Conservation (phyloP, 2,113 vertebrate genomes). For the Pollimyrus isidori region DNA sequence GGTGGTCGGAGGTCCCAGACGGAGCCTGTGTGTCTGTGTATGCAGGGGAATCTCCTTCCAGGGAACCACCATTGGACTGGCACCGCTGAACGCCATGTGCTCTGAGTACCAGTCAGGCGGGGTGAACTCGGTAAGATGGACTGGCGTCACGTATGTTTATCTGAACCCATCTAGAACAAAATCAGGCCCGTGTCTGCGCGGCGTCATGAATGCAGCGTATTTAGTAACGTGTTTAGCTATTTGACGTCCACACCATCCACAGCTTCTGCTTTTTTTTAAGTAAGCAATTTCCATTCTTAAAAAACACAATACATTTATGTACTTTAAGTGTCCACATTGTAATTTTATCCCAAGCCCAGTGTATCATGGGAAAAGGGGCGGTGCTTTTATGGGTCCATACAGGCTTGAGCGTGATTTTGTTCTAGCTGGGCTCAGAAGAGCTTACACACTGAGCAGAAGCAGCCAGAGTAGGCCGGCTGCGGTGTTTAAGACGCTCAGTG, state of each 20-base stretch:
- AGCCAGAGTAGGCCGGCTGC: background rate
- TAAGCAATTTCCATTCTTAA: background rate
- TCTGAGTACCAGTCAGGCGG: conserved; percentile 92
- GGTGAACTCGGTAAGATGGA: conserved; percentile 84
- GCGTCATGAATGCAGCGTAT: background rate
- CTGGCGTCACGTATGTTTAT: background rate
- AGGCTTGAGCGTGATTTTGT: background rate
- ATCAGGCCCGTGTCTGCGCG: background rate
- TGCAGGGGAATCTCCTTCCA: conserved; percentile 79
- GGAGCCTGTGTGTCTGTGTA: conserved; percentile 28
- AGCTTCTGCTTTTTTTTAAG: background rate
- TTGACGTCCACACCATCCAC: background rate
- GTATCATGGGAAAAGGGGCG: background rate
- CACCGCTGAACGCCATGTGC: conserved; percentile 92
- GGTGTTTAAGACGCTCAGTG: background rate
- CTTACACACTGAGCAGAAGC: background rate
- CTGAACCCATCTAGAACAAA: background rate
- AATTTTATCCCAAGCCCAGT: background rate
- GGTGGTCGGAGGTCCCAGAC: background rate
- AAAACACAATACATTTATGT: background rate
- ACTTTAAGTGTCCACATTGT: background rate
- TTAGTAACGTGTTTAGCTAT: background rate
- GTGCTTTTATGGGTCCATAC: background rate
- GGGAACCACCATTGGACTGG: conserved; percentile 88
- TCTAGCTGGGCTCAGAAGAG: background rate